Evolutionary conservation across 1,140 invertebrate genomes (phyloP), one percentile per base, ranked within the genome.

Genomic region (Trachymyrmex septentrionalis): DNA sequence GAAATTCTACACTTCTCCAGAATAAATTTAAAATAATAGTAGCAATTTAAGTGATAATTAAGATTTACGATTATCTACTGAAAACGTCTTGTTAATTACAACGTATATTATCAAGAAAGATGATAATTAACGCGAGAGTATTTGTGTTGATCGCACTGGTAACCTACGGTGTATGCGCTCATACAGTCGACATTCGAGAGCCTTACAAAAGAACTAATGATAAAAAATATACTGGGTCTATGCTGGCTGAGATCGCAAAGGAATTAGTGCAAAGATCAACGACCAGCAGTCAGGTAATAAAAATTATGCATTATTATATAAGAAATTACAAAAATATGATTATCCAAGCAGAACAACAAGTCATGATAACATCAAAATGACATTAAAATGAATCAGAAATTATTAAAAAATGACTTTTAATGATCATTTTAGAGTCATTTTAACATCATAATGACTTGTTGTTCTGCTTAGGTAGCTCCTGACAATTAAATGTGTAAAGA

Each of bases 201-300:
- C 61, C 82, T 75, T 38, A 75, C 21, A 88, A 90, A 59, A 80
- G 87, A 30, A 27, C 53, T 9, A 85, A 10, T 53, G 66, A 86
- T 16, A 66, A 87, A 10, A 91, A 72, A 7, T 67, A 75, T 3
- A 48, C 34, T 2, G 84, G 85, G 7, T 93, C 93, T 86, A 96
- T 97, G 82, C 92, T 97, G 86, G 95, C 96, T 0, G 96, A 96
- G 85, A 95, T 97, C 91, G 96, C 97, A 16, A 97, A 96, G 90
- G 97, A 97, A 92, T 94, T 97, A 75, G 94, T 97, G 7, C 96
- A 96, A 80, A 96, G 97, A 88, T 97, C 97, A 0, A 95, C 96
- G 1, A 96, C 96, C 87, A 93, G 92, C 2, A 97, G 96, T 94
- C 96, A 97, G 96, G 96, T 96, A 90, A 86, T 59, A 38, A 78